Base-by-base conservation (phyloP, 2,888 invertebrate genomes). In the Dynastes hyllus region DNA sequence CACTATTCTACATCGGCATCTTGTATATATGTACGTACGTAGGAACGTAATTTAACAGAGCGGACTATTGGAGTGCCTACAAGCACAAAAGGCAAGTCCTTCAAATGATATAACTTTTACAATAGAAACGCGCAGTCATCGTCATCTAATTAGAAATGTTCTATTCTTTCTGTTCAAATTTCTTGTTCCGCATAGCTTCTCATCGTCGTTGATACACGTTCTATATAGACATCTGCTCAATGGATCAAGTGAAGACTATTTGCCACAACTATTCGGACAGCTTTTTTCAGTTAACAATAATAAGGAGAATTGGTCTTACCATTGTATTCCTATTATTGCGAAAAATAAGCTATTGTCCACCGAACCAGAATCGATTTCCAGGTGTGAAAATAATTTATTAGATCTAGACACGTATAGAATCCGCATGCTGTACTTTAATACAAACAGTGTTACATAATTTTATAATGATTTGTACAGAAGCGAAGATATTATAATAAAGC, bases 311-410 rank as follows among this genome's bases (percentile, higher is more conserved):
- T 55, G 51, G 51, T n/a, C 40, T 51, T 69, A 66, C 73, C 66
- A 73, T 78, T 78, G 78, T 78, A 53, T 75, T 32, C 75, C 73
- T 6, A 67, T 78, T 78, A 78, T 75, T 78, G 78, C 78, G 75
- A 73, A 78, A 78, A 78, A 78, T 78, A 55, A 78, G 65, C 50
- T 61, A 77, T 80, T 80, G 77, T 80, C 16, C 11, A 40, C 45
- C 55, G 32, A 70, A 77, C 70, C 61, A 77, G 29, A 76, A 63
- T 45, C 71, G 73, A 79, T 71, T 77, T 76, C 71, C 78, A 55
- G 67, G 79, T 76, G 78, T 76, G 71, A 78, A 80, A 78, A 81
- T 81, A 81, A 81, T 78, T 80, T 80, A 80, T 80, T 76, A 63
- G 61, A 45, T 77, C 76, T 78, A 55, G 40, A 32, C 63, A 29